Evolutionary conservation across 2,113 vertebrate species (phyloP).

Genomic region (Syngnathus scovelli): DNA sequence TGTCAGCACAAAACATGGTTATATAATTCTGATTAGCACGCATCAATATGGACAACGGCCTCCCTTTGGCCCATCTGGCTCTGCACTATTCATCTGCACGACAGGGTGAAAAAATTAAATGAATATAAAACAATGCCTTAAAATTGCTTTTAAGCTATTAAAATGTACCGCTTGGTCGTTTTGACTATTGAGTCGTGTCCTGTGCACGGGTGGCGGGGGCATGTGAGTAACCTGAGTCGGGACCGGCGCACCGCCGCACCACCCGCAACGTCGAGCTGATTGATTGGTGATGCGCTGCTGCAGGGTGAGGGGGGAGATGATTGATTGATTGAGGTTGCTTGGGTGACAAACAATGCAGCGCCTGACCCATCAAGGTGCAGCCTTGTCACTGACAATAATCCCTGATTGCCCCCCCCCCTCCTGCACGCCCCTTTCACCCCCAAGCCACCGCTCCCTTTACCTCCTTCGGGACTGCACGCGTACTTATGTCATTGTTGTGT

Average conservation of each 20-base stretch:
- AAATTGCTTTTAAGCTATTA: conserved; percentile 39
- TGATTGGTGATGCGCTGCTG: conserved; percentile 53
- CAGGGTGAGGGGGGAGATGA: conserved; percentile 64
- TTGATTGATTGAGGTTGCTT: conserved; percentile 73
- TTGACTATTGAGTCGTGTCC: conserved; percentile 50
- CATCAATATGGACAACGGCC: conserved; percentile 28
- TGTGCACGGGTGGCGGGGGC: conserved; percentile 32
- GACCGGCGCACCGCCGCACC: conserved; percentile 6
- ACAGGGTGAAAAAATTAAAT: conserved; percentile 46
- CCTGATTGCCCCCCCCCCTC: conserved; percentile 47
- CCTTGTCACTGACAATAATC: conserved; percentile 71
- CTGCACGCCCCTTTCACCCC: conserved; percentile 7
- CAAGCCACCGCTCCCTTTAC: conserved; percentile 26
- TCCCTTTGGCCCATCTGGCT: conserved; percentile 40
- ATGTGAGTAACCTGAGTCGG: conserved; percentile 56
- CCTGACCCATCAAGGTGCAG: conserved; percentile 65
- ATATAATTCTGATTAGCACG: conserved; percentile 22
- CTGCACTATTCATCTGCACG: conserved; percentile 39
- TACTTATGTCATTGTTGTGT: conserved; percentile 5
- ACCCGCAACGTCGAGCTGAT: conserved; percentile 50
- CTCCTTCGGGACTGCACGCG: conserved; percentile 35
- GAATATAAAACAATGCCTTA: conserved; percentile 46
- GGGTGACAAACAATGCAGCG: conserved; percentile 70
- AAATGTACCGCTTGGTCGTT: conserved; percentile 32
- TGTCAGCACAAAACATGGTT: conserved; percentile 28